A percentile compares a stretch with the other conserved stretches of the same genome.
phyloP scores from a whole-genome alignment of 1,140 invertebrate genomes.

The Musca vetustissima region DNA sequence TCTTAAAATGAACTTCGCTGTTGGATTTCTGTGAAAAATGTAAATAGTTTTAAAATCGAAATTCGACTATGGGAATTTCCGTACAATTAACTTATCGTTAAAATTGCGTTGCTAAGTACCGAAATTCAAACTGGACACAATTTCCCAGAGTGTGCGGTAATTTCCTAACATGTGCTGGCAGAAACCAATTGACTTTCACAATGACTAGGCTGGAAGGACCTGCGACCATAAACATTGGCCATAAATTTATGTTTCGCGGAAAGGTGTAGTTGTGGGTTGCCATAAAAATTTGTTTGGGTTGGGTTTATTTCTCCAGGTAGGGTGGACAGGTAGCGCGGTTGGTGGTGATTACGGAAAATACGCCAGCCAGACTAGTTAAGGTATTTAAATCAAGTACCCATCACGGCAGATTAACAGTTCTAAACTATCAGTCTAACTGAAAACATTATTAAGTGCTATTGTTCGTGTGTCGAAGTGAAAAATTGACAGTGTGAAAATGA shows the following conservation, averaged over 20 bases:
- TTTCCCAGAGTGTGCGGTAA: background rate
- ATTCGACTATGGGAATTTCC: background rate
- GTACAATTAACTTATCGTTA: constrained; percentile 2
- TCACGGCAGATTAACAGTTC: background rate
- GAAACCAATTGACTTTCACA: constrained; percentile 16
- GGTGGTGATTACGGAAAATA: too few species aligned
- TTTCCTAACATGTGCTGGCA: background rate
- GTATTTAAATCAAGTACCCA: background rate
- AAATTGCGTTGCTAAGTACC: too few species aligned
- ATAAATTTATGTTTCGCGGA: background rate
- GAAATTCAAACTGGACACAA: background rate
- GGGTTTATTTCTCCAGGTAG: too few species aligned
- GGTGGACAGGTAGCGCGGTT: too few species aligned
- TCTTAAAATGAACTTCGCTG: too few species aligned
- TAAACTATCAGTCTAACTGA: constrained; percentile 9
- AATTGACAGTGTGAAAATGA: background rate
- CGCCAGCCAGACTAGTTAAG: too few species aligned
- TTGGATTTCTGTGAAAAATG: too few species aligned
- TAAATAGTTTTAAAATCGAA: too few species aligned
- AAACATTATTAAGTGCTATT: too few species aligned
- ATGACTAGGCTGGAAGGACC: background rate
- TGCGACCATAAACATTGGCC: too few species aligned
- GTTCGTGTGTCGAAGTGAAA: background rate
- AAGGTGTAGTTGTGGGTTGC: background rate
- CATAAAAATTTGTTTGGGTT: background rate